Conservation (phyloP, 2,113 vertebrate genomes). For the Saccopteryx leptura region DNA sequence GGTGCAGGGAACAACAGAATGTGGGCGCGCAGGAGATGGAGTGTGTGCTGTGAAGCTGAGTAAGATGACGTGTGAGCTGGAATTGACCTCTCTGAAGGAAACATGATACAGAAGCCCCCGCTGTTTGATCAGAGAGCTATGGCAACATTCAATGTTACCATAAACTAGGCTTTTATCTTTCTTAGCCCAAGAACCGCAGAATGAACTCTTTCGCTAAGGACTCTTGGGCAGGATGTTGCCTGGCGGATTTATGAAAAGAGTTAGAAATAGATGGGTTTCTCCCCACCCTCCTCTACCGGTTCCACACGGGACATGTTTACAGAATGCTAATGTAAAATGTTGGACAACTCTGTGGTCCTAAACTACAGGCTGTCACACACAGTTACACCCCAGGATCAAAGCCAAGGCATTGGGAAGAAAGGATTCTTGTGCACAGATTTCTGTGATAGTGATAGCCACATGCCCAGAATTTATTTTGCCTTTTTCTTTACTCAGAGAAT, state of each 20-base stretch:
- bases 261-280: not conserved
- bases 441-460: not conserved
- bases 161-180: not conserved
- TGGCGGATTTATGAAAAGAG: not conserved
- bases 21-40: not conserved
- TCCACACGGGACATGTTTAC: not conserved
- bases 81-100: not conserved
- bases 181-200: not conserved
- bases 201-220: not conserved
- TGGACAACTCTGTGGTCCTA: not conserved
- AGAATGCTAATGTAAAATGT: slow-evolving; percentile 8
- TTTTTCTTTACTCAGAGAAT: not conserved
- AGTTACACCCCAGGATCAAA: not conserved
- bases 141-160: not conserved
- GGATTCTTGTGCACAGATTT: not conserved
- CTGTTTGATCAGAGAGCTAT: not conserved
- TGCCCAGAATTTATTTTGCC: not conserved
- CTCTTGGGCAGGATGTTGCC: not conserved
- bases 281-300: not conserved
- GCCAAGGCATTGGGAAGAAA: not conserved
- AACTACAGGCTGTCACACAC: not conserved
- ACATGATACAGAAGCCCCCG: not conserved
- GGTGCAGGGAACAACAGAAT: too few relatives aligned
- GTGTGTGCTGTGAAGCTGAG: not conserved
- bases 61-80: not conserved